phyloP scores from a whole-genome alignment of 2,113 vertebrate species.

The Percina caprodes region DNA sequence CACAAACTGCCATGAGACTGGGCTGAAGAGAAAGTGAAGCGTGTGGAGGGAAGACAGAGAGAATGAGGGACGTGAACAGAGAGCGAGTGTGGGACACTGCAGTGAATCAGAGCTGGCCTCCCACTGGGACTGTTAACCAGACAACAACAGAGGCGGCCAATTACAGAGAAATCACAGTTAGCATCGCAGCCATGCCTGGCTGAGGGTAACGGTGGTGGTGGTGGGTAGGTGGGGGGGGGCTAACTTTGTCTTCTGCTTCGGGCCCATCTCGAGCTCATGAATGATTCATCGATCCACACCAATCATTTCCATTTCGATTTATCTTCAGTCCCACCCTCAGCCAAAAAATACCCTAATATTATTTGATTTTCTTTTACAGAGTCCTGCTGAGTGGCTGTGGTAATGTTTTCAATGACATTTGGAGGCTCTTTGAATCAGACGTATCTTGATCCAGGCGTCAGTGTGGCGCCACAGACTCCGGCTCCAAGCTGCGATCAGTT shows the following conservation, averaged over 20 bases:
- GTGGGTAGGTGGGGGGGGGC: slow-evolving; percentile 33
- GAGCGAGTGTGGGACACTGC: slow-evolving; percentile 21
- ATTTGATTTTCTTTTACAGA: slow-evolving; percentile 65
- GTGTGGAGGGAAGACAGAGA: not conserved
- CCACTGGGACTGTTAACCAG: slow-evolving; percentile 56
- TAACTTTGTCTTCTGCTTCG: slow-evolving; percentile 59
- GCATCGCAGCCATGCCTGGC: slow-evolving; percentile 28
- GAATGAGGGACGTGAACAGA: slow-evolving; percentile 14
- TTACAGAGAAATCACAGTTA: slow-evolving; percentile 60
- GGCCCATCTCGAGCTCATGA: slow-evolving; percentile 67
- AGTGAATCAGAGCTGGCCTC: slow-evolving; percentile 46
- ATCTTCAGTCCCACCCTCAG: slow-evolving; percentile 64
- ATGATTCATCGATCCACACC: slow-evolving; percentile 72
- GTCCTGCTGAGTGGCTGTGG: slow-evolving; percentile 45
- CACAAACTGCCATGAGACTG: too few relatives aligned
- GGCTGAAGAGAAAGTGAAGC: not conserved
- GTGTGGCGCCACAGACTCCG: slow-evolving; percentile 52
- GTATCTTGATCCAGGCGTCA: slow-evolving; percentile 61
- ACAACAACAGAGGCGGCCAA: slow-evolving; percentile 61
- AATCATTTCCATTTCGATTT: slow-evolving; percentile 75
- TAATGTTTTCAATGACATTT: slow-evolving; percentile 68
- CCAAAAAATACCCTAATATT: slow-evolving; percentile 62
- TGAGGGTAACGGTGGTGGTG: not conserved
- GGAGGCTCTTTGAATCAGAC: slow-evolving; percentile 71
- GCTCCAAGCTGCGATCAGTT: slow-evolving; percentile 22